Conservation (phyloP, 2,888 invertebrate species). For the Idaea aversata region DNA sequence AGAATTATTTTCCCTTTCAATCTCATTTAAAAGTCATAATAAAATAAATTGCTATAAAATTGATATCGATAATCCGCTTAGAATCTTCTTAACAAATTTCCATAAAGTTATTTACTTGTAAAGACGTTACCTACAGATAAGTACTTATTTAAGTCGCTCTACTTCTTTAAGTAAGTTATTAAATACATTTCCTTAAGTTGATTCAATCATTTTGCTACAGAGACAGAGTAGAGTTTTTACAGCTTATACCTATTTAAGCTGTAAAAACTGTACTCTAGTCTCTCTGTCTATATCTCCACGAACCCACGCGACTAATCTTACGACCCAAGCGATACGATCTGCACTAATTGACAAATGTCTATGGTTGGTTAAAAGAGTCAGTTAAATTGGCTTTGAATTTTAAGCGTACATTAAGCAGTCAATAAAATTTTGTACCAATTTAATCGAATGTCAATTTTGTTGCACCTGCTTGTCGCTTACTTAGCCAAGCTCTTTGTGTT, state of each 20-base stretch:
- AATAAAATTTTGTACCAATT: background rate
- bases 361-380: too few relatives aligned
- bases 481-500: too few relatives aligned
- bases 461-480: background rate
- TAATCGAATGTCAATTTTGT: background rate
- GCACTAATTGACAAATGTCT: too few relatives aligned
- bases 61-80: conserved; percentile 7
- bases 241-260: too few relatives aligned
- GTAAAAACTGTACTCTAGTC: too few relatives aligned
- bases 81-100: conserved; percentile 11
- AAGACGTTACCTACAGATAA: background rate
- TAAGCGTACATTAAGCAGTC: too few relatives aligned
- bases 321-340: too few relatives aligned
- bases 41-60: conserved; percentile 8
- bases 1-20: background rate
- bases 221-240: too few relatives aligned
- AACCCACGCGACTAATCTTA: too few relatives aligned
- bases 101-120: conserved; percentile 13
- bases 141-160: background rate
- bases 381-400: too few relatives aligned
- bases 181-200: background rate
- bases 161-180: background rate
- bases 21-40: background rate
- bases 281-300: too few relatives aligned
- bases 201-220: background rate